Conservation (phyloP, 2,797 vertebrate genomes). For the Delichon dasypus region DNA sequence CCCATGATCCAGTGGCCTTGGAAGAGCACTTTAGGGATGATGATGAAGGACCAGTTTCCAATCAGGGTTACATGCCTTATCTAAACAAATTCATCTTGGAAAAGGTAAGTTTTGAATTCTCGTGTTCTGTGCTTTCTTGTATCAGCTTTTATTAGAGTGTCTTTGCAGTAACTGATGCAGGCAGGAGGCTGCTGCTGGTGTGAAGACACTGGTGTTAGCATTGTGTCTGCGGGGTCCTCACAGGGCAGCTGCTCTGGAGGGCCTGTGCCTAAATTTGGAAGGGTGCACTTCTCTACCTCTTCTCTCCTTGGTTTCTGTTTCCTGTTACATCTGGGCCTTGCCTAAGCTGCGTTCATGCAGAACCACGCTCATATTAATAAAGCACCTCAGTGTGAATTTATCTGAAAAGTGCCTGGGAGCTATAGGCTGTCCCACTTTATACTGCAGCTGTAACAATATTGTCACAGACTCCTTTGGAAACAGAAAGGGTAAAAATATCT, state of each 20-base stretch:
- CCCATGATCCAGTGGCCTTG: constrained; percentile 93
- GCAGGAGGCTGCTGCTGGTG: not conserved
- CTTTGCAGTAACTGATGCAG: not conserved
- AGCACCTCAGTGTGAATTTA: not conserved
- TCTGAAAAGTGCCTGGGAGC: not conserved
- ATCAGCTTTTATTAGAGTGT: not conserved
- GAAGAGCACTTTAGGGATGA: constrained; percentile 98
- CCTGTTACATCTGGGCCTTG: not conserved
- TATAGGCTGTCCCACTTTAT: not conserved
- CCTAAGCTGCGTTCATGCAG: not conserved
- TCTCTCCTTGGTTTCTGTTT: not conserved
- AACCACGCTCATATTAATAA: not conserved
- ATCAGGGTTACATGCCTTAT: constrained; percentile 99
- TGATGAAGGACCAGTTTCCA: constrained; percentile 96
- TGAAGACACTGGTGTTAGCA: not conserved
- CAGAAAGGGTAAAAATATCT: not conserved
- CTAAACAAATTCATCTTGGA: constrained; percentile 97
- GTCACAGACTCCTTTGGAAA: not conserved
- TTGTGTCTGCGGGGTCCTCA: not conserved
- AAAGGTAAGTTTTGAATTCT: constrained; percentile 80
- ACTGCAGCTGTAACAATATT: not conserved
- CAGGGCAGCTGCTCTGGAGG: fast-evolving
- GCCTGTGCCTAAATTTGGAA: not conserved
- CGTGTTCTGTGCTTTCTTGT: not conserved
- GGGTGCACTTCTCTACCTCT: not conserved